Conservation (phyloP, 2,888 invertebrate species). For the Chromoteleia sp. region DNA sequence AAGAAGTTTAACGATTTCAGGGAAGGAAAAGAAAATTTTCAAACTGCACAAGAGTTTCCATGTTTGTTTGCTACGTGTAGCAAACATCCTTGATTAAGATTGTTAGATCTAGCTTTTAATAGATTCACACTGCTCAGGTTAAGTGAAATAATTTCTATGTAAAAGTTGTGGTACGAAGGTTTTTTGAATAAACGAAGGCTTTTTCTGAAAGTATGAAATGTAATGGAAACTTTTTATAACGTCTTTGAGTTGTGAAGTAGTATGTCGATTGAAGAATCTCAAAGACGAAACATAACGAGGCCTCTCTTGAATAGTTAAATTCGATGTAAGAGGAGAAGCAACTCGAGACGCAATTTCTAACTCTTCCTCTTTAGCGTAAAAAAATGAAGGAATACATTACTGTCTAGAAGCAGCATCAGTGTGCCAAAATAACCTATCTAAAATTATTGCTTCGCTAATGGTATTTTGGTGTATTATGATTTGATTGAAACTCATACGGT, state of each 20-base stretch:
- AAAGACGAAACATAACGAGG: conserved; percentile 59
- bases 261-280: conserved; percentile 62
- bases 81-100: conserved; percentile 33
- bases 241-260: conserved; percentile 49
- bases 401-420: conserved; percentile 8
- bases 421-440: conserved; percentile 33
- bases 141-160: conserved; percentile 11
- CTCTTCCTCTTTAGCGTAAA: conserved; percentile 47
- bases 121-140: conserved; percentile 18
- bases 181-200: conserved; percentile 38
- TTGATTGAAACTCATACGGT: conserved; percentile 18
- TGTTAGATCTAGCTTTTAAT: conserved; percentile 12
- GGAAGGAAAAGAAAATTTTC: not conserved
- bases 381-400: conserved; percentile 41
- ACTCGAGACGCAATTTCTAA: conserved; percentile 58
- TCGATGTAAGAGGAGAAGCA: conserved; percentile 58
- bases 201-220: conserved; percentile 40
- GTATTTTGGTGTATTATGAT: conserved; percentile 35
- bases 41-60: not conserved
- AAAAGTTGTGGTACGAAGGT: conserved; percentile 27
- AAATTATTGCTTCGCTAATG: conserved; percentile 42
- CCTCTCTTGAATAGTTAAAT: conserved; percentile 60
- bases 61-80: conserved; percentile 2
- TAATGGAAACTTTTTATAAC: conserved; percentile 54
- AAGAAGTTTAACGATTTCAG: no score